Evolutionary conservation across 1,140 invertebrate genomes (phyloP).

Genomic region (Lerema accius): DNA sequence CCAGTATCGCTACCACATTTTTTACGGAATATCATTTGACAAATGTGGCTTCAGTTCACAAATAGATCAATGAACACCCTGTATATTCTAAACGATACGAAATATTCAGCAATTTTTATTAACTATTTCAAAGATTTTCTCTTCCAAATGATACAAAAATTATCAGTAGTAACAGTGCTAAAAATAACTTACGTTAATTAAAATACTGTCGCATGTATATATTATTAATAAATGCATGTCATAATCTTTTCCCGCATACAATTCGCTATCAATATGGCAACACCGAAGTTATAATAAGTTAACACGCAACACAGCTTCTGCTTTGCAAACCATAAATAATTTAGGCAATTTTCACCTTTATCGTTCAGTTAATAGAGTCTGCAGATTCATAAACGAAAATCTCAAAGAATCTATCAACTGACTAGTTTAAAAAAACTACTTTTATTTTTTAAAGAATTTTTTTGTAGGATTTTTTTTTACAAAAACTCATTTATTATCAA

Average conservation of each 20-base stretch:
- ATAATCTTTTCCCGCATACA: background rate
- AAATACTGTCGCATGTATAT: constrained; percentile 12
- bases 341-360: background rate
- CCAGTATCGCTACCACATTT: too few relatives aligned
- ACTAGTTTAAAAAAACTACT: background rate
- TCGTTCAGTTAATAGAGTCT: background rate
- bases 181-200: constrained; percentile 5
- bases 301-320: constrained; percentile 12
- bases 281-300: constrained; percentile 11
- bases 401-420: background rate
- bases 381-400: background rate
- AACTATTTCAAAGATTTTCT: background rate
- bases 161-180: background rate
- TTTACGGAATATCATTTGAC: too few relatives aligned
- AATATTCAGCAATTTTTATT: background rate
- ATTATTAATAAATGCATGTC: constrained; percentile 14
- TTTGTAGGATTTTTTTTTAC: background rate
- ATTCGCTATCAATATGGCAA: constrained; percentile 18
- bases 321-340: constrained; percentile 8
- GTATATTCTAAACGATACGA: background rate
- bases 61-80: background rate
- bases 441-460: background rate
- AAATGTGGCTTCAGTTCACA: too few relatives aligned
- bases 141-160: background rate
- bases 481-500: background rate